These are phyloP conservation scores for Scrobipalpa costella DNA, from an alignment of 2,888 invertebrate species.

Conservation along the genomic window DNA sequence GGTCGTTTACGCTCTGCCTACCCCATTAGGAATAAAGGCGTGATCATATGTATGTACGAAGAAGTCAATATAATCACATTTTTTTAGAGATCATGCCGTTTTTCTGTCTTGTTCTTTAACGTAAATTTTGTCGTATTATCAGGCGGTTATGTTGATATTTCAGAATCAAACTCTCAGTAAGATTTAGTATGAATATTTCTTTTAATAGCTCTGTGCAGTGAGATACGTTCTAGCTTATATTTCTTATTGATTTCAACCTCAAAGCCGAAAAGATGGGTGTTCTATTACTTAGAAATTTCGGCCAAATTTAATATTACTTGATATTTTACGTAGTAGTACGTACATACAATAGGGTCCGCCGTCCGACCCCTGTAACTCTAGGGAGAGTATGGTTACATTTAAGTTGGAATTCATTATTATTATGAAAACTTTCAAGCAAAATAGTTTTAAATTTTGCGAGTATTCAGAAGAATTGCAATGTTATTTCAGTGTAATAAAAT, in stretches of 20 bases:
- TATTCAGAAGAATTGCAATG: not conserved
- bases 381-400: conserved; percentile 10
- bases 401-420: not conserved
- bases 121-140: too few relatives aligned
- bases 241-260: conserved; percentile 2
- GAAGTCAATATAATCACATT: too few relatives aligned
- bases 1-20: too few relatives aligned
- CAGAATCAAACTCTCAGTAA: too few relatives aligned
- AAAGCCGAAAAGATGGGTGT: not conserved
- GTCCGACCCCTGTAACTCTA: not conserved
- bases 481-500: not conserved
- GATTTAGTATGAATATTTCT: too few relatives aligned
- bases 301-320: conserved; percentile 12
- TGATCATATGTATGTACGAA: too few relatives aligned
- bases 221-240: not conserved
- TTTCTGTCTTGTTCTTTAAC: too few relatives aligned
- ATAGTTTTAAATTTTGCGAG: not conserved
- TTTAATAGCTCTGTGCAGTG: too few relatives aligned
- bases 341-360: not conserved
- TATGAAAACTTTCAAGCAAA: not conserved
- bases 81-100: too few relatives aligned
- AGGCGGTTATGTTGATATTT: too few relatives aligned
- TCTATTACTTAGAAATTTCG: not conserved
- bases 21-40: too few relatives aligned
- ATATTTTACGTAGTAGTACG: too few relatives aligned